phyloP scores from a whole-genome alignment of 1,140 invertebrate genomes.

The Tribolium madens region DNA sequence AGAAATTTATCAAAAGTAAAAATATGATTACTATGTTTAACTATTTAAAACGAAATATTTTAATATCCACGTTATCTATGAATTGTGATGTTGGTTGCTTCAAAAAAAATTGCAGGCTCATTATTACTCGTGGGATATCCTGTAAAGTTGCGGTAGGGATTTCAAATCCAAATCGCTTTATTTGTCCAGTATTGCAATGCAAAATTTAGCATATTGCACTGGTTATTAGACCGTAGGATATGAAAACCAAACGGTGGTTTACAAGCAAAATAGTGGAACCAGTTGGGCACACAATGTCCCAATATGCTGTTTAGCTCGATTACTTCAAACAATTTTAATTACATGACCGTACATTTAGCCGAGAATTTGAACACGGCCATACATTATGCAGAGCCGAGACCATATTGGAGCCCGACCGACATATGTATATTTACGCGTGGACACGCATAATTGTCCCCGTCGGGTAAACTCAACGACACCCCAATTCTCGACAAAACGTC shows the following conservation, averaged over 20 bases:
- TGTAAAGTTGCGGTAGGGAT: neutral
- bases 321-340: constrained; percentile 50
- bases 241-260: neutral
- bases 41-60: too few species aligned
- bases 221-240: constrained; percentile 1
- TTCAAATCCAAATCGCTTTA: constrained; percentile 12
- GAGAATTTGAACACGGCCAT: constrained; percentile 37
- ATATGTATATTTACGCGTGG: constrained; percentile 51
- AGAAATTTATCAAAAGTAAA: too few species aligned
- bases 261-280: constrained; percentile 13
- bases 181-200: neutral
- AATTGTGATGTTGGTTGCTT: too few species aligned
- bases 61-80: too few species aligned
- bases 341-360: constrained; percentile 33
- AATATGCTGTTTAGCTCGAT: constrained; percentile 42
- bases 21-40: too few species aligned
- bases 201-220: constrained; percentile 26
- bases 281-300: constrained; percentile 8
- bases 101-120: too few species aligned
- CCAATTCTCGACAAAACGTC: neutral
- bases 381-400: constrained; percentile 40
- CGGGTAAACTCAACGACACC: neutral
- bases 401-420: constrained; percentile 44
- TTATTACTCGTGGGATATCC: too few species aligned
- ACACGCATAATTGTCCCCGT: constrained; percentile 50